Base-by-base conservation (phyloP, 2,797 vertebrate species). In the Anisognathus igniventris region DNA sequence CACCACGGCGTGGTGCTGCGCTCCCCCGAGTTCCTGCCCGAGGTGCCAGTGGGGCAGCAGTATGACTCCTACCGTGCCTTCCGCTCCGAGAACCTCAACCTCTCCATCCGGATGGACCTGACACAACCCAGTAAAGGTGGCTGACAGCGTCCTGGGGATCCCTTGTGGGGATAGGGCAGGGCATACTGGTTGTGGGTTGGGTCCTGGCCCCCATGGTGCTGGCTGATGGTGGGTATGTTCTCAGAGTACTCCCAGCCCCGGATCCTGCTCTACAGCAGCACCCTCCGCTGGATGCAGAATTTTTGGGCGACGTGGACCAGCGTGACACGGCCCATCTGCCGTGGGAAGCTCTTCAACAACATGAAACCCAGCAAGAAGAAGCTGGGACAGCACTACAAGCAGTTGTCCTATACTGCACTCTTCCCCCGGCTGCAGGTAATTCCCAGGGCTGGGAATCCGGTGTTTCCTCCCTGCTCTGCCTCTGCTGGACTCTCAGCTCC, bases 261-360 rank as follows among this genome's bases (percentile, higher is more conserved):
- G 94, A 99, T 99, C 96, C 98, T 99, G 88, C 97, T 99, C 57
- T 99, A 99, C 92, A 99, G 99, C 98, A 99, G 99, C 97, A 99
- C 99, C 4, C 97, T 99, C 85, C 99, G 99, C 80, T 99, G 99
- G 99, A 99, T 99, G 99, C 99, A 99, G 95, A 99, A 99, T 97
- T 99, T 99, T 78, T 99, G 99, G 99, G 99, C 99, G 83, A 99
- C 99, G 0, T 99, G 99, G 99, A 99, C 98, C 80, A 98, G 98
- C 0, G 98, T 99, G 45, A 99, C 99, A 11, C 98, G 99, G 28
- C 99, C 99, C 35, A 99, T 99, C 96, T 99, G 99, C 97, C 98
- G 99, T 48, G 99, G 99, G 67, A 99, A 99, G 87, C 99, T 99
- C 92, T 99, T 99, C 93, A 98, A 98, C 93, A 99, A 99, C 97